Evolutionary conservation across 2,113 vertebrate genomes (phyloP), one percentile per base, ranked within the genome.

Genomic region (Deroptyus accipitrinus): DNA sequence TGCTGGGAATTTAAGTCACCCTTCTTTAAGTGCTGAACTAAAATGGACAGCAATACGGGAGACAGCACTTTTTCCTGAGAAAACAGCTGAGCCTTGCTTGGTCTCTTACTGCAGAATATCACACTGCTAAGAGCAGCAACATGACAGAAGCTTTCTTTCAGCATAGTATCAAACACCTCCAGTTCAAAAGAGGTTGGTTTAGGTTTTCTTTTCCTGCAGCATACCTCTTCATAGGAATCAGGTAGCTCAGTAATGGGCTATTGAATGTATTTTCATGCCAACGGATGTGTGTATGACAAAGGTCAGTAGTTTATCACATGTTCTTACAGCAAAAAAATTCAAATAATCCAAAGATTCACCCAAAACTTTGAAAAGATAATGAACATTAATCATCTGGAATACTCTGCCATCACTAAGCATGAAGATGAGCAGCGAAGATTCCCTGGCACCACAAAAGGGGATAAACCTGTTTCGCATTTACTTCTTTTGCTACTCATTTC

Each of bases 81-180:
- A 66, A n/a, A 17, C 6, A 5, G 23, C 28, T 24, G 10, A 81
- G 44, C 12, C 35, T 52, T 51, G 37, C 55, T 80, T 39, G 25
- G 23, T 66, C n/a, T 79, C 33, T 41, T 41, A 23, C 64, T 49
- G 44, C 24, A 57, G 35, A 63, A 3, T 9, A 52, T 37, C 64
- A 33, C 2, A 4, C n/a, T n/a, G 33, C 70, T 37, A 20, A 85
- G 22, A 66, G 39, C 30, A 61, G 31, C 49, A n/a, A 46, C 5
- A 7, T 0, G 1, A 39, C 1, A 55, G 44, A 1, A n/a, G 17
- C n/a, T 61, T 85, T 49, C 10, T 46, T 12, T 85, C 25, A 14
- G 15, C 17, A 2, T 3, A 74, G 6, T 11, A 64, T 4, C n/a
- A 49, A 54, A 52, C 20, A 52, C 10, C 19, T 42, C 46, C 51